A percentile compares a stretch with the other conserved stretches of the same genome.
Evolutionary conservation across 2,888 invertebrate species (phyloP).

Genomic region (Cremastinae sp.): DNA sequence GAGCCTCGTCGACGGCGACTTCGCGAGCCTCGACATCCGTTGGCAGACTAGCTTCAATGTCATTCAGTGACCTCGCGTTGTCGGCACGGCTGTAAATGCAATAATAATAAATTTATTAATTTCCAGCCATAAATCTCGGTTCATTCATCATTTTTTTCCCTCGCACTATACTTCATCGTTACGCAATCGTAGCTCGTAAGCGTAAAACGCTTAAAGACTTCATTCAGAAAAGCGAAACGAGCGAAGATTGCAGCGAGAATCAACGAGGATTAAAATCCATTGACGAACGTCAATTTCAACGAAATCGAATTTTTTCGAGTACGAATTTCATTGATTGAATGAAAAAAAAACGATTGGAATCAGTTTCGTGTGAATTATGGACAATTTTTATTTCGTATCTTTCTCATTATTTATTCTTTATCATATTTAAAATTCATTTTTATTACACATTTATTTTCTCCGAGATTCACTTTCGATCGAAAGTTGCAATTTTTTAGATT

Average conservation of each 20-base stretch:
- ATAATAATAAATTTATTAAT: constrained; percentile 17
- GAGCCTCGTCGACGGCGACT: constrained; percentile 86
- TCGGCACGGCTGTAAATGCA: constrained; percentile 77
- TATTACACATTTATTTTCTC: too few species aligned
- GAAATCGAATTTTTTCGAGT: constrained; percentile 8
- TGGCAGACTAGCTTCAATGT: constrained; percentile 84
- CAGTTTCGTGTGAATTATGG: constrained; percentile 17
- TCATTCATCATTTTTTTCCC: constrained; percentile 1
- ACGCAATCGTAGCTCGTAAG: background rate
- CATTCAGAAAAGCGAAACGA: constrained; percentile 20
- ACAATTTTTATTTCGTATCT: too few species aligned
- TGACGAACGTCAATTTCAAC: constrained; percentile 29
- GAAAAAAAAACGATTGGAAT: constrained; percentile 1
- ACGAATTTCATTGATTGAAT: constrained; percentile 15
- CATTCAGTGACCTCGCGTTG: constrained; percentile 83
- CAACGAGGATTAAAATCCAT: constrained; percentile 14
- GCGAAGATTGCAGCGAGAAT: background rate
- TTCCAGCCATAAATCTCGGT: constrained; percentile 14
- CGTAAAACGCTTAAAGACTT: constrained; percentile 4
- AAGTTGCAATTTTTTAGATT: too few species aligned
- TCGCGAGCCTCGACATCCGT: constrained; percentile 88
- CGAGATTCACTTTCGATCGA: too few species aligned
- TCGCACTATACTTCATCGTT: background rate
- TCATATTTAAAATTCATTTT: too few species aligned
- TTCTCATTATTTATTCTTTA: too few species aligned